These are phyloP conservation scores for Eleutherodactylus coqui DNA, from an alignment of 2,797 vertebrate genomes.

Conservation along the genomic window DNA sequence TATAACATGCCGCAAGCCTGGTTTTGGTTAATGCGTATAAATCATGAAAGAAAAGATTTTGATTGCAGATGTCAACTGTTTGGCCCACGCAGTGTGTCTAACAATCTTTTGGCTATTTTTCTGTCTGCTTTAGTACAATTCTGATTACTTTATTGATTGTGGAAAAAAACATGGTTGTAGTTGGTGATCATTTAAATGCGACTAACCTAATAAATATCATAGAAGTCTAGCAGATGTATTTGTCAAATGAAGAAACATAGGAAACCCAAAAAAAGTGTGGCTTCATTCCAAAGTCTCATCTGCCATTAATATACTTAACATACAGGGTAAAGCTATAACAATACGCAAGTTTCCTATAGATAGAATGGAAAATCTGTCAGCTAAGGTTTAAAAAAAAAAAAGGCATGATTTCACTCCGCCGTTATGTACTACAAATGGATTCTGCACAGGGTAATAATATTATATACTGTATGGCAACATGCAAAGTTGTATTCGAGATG, in stretches of 20 bases:
- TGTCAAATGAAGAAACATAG: not conserved
- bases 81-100: constrained; percentile 35
- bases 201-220: constrained; percentile 1
- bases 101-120: constrained; percentile 30
- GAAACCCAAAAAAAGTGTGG: not conserved
- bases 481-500: too few relatives aligned
- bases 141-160: constrained; percentile 45
- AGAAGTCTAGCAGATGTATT: not conserved
- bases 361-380: not conserved
- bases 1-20: not conserved
- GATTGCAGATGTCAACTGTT: constrained; percentile 32
- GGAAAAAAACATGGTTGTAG: constrained; percentile 14
- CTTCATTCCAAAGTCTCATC: not conserved
- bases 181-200: not conserved
- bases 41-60: constrained; percentile 13
- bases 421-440: not conserved
- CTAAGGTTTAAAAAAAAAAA: too few relatives aligned
- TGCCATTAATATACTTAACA: not conserved
- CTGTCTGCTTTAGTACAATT: constrained; percentile 42
- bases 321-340: not conserved
- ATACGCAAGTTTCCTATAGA: not conserved
- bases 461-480: too few relatives aligned
- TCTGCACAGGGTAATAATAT: not conserved
- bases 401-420: not conserved
- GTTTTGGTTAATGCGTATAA: constrained; percentile 25